phyloP scores from a whole-genome alignment of 2,113 vertebrate species.

The Corvus hawaiiensis region DNA sequence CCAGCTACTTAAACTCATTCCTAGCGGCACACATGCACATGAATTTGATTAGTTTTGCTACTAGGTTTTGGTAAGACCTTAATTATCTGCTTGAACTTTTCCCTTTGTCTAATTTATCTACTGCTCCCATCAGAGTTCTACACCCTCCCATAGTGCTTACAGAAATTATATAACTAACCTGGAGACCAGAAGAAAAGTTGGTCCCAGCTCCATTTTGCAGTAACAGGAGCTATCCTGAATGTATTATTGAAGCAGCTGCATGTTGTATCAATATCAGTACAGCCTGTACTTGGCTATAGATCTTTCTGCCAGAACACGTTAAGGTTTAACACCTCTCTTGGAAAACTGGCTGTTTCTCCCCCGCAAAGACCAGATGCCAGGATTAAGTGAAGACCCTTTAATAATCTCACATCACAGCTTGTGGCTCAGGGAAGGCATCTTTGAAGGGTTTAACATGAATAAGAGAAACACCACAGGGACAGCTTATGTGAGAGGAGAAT shows the following conservation, averaged over 20 bases:
- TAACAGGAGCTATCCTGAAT: neutral
- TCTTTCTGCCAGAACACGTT: slow-evolving; percentile 39
- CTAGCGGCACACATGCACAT: neutral
- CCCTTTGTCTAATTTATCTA: neutral
- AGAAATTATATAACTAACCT: neutral
- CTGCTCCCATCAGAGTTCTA: neutral
- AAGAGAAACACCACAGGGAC: neutral
- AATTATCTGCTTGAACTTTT: neutral
- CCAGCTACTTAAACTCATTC: neutral
- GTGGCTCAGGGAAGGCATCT: neutral
- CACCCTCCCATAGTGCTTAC: neutral
- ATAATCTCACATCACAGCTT: slow-evolving; percentile 44
- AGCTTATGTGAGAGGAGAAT: neutral
- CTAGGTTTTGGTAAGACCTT: neutral
- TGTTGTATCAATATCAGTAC: neutral
- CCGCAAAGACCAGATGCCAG: neutral
- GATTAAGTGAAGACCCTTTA: slow-evolving; percentile 24
- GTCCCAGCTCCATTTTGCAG: neutral
- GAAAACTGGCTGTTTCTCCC: neutral
- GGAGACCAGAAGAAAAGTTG: neutral
- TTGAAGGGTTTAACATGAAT: slow-evolving; percentile 13
- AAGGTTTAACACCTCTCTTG: slow-evolving; percentile 40
- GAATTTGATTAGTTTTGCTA: neutral
- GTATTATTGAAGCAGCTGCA: neutral
- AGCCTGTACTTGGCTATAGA: neutral